Evolutionary conservation across 2,113 vertebrate species (phyloP).

Genomic region (Carassius carassius): DNA sequence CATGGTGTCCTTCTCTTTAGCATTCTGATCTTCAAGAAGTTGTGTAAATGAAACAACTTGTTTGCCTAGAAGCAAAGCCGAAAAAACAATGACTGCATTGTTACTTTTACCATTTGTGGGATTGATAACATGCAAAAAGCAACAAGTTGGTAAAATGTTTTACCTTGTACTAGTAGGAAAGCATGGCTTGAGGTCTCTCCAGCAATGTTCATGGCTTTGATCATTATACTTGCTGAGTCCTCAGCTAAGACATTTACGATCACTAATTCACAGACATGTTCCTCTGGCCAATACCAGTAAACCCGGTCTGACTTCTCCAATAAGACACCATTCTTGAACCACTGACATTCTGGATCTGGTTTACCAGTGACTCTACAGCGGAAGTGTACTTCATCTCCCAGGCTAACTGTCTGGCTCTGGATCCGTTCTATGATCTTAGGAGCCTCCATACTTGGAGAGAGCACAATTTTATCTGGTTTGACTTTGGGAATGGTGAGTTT

Average conservation of each 20-base stretch:
- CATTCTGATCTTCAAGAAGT: constrained; percentile 81
- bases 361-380: constrained; percentile 87
- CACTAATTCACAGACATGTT: constrained; percentile 92
- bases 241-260: constrained; percentile 88
- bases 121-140: background rate
- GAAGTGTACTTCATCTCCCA: constrained; percentile 88
- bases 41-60: constrained; percentile 87
- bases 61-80: constrained; percentile 78
- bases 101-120: background rate
- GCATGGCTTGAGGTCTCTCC: constrained; percentile 97
- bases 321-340: constrained; percentile 96
- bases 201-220: constrained; percentile 90
- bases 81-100: background rate
- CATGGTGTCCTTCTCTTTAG: constrained; percentile 93
- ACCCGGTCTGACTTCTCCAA: constrained; percentile 90
- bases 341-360: constrained; percentile 95
- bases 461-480: constrained; percentile 88
- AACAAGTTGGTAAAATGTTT: constrained; percentile 18
- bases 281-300: constrained; percentile 96
- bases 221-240: constrained; percentile 97
- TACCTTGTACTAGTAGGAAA: constrained; percentile 97
- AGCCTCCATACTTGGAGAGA: constrained; percentile 94
- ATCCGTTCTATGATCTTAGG: constrained; percentile 96
- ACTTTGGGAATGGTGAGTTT: constrained; percentile 85
- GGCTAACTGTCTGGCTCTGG: constrained; percentile 90